phyloP scores from a whole-genome alignment of 2,888 invertebrate genomes.

The Caenorhabditis becei region DNA sequence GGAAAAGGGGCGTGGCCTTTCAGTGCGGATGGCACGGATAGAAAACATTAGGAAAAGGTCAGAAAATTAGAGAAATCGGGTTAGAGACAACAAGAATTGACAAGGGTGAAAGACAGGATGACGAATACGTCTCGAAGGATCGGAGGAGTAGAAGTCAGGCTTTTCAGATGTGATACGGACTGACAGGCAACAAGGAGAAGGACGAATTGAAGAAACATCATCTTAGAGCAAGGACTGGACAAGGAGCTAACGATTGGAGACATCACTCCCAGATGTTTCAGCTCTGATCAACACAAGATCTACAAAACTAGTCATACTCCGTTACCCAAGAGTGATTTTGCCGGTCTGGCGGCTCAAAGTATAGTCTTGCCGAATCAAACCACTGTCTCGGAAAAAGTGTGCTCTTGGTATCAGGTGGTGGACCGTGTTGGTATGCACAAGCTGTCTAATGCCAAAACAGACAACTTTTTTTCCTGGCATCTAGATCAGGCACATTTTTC shows the following conservation, averaged over 20 bases:
- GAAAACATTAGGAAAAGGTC: not conserved
- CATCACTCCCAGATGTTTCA: too few relatives aligned
- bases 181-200: not conserved
- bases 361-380: not conserved
- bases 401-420: not conserved
- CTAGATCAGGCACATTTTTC: not conserved
- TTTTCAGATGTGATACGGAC: not conserved
- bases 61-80: not conserved
- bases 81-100: not conserved
- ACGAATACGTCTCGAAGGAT: not conserved
- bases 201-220: not conserved
- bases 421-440: too few relatives aligned
- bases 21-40: not conserved
- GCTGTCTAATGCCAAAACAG: not conserved
- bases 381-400: not conserved
- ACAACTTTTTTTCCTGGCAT: not conserved
- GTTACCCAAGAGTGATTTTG: not conserved
- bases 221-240: too few relatives aligned
- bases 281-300: not conserved
- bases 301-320: not conserved
- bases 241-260: too few relatives aligned
- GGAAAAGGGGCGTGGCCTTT: conserved; percentile 19
- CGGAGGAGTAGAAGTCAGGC: not conserved
- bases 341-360: not conserved
- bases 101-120: not conserved